Conservation (phyloP, 2,113 vertebrate species). For the Phocoena sinus region DNA sequence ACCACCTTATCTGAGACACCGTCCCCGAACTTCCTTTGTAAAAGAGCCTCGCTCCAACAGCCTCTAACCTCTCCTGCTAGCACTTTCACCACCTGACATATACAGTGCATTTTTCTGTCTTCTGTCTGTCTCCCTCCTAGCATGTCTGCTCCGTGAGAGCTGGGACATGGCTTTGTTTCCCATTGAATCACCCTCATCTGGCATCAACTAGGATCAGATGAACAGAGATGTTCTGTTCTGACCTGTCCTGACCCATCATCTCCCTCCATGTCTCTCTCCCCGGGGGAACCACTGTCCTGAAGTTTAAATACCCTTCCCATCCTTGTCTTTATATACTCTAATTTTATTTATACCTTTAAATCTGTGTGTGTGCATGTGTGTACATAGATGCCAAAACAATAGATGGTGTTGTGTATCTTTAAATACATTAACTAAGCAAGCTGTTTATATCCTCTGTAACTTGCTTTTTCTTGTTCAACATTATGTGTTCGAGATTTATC, state of each 20-base stretch:
- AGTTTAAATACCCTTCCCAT: neutral
- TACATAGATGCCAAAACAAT: neutral
- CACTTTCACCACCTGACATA: too few species aligned
- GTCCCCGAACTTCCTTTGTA: neutral
- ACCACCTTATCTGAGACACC: neutral
- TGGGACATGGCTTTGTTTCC: neutral
- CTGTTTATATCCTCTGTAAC: neutral
- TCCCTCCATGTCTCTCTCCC: neutral
- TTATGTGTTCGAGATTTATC: neutral
- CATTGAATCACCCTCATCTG: fast-evolving
- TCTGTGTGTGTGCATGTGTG: neutral
- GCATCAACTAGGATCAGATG: fast-evolving
- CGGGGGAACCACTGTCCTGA: too few species aligned
- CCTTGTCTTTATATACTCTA: neutral
- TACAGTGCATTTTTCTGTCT: neutral
- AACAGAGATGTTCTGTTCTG: neutral
- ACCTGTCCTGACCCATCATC: neutral
- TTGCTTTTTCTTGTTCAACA: neutral
- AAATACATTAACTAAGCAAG: neutral
- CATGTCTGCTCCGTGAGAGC: neutral
- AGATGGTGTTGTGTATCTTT: neutral
- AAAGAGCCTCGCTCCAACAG: neutral
- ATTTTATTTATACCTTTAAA: neutral
- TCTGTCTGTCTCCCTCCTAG: neutral
- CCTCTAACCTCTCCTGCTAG: neutral